A percentile compares a stretch with the other conserved stretches of the same genome.
phyloP scores from a whole-genome alignment of 2,113 vertebrate species.

The Cervus canadensis region DNA sequence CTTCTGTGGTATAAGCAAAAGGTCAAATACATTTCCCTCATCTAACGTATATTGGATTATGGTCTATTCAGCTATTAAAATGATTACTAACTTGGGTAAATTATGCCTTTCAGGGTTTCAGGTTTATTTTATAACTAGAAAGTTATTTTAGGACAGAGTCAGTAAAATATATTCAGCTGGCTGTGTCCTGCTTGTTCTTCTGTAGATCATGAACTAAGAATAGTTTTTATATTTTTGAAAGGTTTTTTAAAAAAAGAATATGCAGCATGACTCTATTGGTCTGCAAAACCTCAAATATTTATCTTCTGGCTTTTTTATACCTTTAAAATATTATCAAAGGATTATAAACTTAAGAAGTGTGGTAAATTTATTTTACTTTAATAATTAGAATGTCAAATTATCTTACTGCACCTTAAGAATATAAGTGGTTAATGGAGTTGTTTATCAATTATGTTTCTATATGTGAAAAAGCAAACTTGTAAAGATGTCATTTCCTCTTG shows the following conservation, averaged over 20 bases:
- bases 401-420: background rate
- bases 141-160: background rate
- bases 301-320: background rate
- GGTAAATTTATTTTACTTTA: background rate
- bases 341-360: background rate
- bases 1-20: background rate
- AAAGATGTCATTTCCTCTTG: background rate
- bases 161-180: background rate
- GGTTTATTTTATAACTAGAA: background rate
- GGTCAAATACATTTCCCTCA: background rate
- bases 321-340: background rate
- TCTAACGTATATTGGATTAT: background rate
- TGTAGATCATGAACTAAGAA: background rate
- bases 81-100: background rate
- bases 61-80: background rate
- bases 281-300: background rate
- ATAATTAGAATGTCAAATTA: constrained; percentile 18
- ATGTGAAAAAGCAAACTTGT: background rate
- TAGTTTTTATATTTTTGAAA: constrained; percentile 9
- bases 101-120: background rate
- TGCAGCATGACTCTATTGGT: background rate
- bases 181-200: background rate
- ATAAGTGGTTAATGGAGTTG: constrained; percentile 4
- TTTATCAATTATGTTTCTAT: background rate
- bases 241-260: background rate